Percentiles rank a stretch among this genome's conserved stretches.
Evolutionary conservation across 2,888 invertebrate species (phyloP).

Genomic region (Argyresthia albistria): DNA sequence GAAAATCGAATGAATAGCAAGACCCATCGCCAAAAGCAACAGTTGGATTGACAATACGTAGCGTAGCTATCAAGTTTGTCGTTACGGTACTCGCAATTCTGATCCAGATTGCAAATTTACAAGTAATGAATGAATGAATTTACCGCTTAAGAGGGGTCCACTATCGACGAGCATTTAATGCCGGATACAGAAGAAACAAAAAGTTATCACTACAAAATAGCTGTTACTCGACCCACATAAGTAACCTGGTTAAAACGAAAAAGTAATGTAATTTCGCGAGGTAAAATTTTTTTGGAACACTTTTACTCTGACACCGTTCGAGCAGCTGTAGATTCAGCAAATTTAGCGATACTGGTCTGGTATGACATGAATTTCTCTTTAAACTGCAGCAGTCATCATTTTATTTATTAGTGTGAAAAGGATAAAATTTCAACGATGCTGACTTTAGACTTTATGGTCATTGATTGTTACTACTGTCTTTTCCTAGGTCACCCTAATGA

Average conservation of each 20-base stretch:
- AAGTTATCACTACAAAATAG: constrained; percentile 21
- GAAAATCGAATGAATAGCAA: no score
- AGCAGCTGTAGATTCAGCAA: constrained; percentile 17
- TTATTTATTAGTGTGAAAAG: not conserved
- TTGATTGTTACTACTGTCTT: no score
- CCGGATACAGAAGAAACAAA: constrained; percentile 21
- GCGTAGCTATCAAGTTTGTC: no score
- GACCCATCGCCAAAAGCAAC: no score
- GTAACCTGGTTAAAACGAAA: constrained; percentile 65
- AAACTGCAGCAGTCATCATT: constrained; percentile 28
- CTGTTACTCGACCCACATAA: constrained; percentile 67
- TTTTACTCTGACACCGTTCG: constrained; percentile 13
- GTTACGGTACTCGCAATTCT: no score
- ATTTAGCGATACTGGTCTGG: constrained; percentile 35
- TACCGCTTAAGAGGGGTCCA: no score
- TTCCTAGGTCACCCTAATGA: no score
- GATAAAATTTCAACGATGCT: no score
- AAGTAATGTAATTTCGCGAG: constrained; percentile 67
- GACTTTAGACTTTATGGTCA: no score
- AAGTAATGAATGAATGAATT: no score
- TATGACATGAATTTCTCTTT: constrained; percentile 70
- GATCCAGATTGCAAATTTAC: no score
- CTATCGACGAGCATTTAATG: constrained; percentile 5
- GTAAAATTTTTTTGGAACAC: constrained; percentile 3
- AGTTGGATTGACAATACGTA: no score